Conservation (phyloP, 2,113 vertebrate genomes). For the Mixornis gularis region DNA sequence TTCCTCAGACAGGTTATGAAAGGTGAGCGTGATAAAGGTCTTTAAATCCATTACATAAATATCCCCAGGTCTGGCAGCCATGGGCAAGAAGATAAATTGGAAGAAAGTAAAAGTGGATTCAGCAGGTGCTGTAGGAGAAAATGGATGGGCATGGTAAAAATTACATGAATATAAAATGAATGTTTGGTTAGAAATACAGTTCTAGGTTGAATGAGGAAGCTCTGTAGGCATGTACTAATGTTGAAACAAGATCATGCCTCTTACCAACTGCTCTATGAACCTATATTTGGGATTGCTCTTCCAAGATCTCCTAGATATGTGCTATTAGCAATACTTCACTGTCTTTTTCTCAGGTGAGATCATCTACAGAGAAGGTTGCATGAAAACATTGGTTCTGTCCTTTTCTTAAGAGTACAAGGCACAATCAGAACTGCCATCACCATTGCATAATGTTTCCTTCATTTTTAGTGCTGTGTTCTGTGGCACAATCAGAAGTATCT, state of each 20-base stretch:
- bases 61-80: neutral
- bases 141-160: neutral
- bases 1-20: neutral
- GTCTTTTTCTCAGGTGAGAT: neutral
- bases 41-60: neutral
- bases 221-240: fast-evolving
- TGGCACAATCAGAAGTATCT: neutral
- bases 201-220: neutral
- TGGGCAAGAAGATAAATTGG: neutral
- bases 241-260: neutral
- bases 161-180: neutral
- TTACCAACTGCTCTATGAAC: neutral
- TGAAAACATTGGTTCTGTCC: neutral
- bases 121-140: neutral
- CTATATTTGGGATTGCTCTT: neutral
- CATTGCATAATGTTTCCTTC: neutral
- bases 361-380: neutral
- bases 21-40: neutral
- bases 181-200: neutral
- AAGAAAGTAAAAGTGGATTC: neutral
- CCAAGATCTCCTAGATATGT: neutral
- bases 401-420: neutral
- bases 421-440: neutral
- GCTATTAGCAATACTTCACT: neutral
- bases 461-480: neutral